Conservation (phyloP, 2,797 vertebrate genomes). For the Channa striata region DNA sequence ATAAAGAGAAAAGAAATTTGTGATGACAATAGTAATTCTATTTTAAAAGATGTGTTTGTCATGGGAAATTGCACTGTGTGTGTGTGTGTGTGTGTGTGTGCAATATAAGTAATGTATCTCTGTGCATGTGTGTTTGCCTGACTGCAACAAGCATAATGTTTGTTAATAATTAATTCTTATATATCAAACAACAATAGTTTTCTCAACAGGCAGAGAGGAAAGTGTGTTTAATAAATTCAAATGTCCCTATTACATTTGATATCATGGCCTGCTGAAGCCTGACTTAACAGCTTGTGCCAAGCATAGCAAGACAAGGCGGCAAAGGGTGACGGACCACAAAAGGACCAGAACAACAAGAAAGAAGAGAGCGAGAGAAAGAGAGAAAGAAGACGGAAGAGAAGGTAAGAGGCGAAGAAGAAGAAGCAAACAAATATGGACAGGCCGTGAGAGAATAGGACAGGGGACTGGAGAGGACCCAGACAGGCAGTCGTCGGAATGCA, state of each 20-base stretch:
- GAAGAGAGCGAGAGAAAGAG: background rate
- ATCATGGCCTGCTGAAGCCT: constrained; percentile 24
- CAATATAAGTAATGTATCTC: background rate
- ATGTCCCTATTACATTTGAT: constrained; percentile 58
- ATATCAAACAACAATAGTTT: constrained; percentile 63
- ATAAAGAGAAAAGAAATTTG: constrained; percentile 71
- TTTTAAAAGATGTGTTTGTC: constrained; percentile 68
- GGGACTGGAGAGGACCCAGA: constrained; percentile 51
- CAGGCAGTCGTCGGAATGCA: constrained; percentile 43
- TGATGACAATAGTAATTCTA: constrained; percentile 78
- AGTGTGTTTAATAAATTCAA: constrained; percentile 66
- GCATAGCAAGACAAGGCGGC: background rate
- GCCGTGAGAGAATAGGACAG: constrained; percentile 32
- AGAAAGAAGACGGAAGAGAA: constrained; percentile 2
- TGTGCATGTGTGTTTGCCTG: constrained; percentile 11
- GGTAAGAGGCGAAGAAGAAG: constrained; percentile 10
- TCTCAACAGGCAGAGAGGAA: constrained; percentile 47
- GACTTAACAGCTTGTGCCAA: constrained; percentile 5
- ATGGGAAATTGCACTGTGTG: constrained; percentile 44
- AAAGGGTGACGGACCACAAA: background rate
- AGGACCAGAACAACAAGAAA: background rate
- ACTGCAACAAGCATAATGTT: constrained; percentile 49
- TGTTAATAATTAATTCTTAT: constrained; percentile 73
- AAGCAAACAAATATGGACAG: constrained; percentile 24
- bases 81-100: constrained; percentile 11